These are phyloP conservation scores for Pteronura brasiliensis DNA, from an alignment of 2,113 vertebrate genomes.

Conservation along the genomic window DNA sequence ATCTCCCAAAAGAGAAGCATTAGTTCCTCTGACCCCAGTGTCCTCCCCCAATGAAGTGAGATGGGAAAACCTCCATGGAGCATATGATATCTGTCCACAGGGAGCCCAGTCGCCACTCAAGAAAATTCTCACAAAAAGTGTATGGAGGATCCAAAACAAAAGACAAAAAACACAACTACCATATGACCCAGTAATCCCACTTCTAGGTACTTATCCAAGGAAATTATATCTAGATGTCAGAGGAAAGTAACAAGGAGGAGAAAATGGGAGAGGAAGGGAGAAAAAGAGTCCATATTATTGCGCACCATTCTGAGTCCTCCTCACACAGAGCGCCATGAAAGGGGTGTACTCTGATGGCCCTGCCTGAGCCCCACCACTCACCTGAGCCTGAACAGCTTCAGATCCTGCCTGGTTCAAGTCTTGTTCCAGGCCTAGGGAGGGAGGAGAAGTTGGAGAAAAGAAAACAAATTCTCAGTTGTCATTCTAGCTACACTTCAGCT, in stretches of 20 bases:
- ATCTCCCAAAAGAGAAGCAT: neutral
- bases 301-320: neutral
- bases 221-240: neutral
- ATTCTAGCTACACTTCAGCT: no score
- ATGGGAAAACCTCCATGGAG: neutral
- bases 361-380: neutral
- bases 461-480: neutral
- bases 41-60: neutral
- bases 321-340: no score
- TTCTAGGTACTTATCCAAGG: neutral
- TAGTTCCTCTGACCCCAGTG: neutral
- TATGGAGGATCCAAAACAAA: neutral
- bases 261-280: neutral
- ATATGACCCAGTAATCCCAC: neutral
- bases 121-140: neutral
- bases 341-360: no score
- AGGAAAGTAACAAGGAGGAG: neutral
- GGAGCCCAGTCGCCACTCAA: neutral
- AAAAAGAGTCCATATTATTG: neutral
- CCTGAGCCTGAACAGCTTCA: neutral
- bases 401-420: neutral
- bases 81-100: neutral
- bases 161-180: neutral
- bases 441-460: neutral
- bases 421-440: neutral